A percentile compares a stretch with the other conserved stretches of the same genome.
Evolutionary conservation across 2,113 vertebrate genomes (phyloP).

Genomic region (Verasper variegatus): DNA sequence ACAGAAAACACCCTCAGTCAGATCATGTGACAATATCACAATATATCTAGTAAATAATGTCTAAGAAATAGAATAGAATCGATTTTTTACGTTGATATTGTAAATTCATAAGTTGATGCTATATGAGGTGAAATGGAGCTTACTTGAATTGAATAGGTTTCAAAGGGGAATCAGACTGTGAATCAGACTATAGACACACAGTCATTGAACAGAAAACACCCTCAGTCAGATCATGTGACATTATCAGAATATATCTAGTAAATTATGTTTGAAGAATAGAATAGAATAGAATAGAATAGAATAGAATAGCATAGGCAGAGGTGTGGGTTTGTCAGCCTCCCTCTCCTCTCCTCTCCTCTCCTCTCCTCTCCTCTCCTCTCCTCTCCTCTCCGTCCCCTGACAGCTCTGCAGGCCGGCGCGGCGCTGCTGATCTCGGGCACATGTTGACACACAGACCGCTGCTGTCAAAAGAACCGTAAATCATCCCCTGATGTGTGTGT

Average conservation of each 20-base stretch:
- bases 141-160: too few relatives aligned
- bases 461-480: constrained; percentile 58
- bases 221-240: not conserved
- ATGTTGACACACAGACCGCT: constrained; percentile 37
- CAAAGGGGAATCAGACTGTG: not conserved
- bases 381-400: constrained; percentile 4
- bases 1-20: too few relatives aligned
- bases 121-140: too few relatives aligned
- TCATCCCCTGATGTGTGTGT: constrained; percentile 25
- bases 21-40: not conserved
- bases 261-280: not conserved
- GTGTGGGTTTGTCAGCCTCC: not conserved
- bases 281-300: constrained; percentile 8
- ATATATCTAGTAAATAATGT: not conserved
- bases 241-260: not conserved
- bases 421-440: constrained; percentile 20
- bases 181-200: not conserved
- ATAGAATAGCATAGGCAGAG: constrained; percentile 4
- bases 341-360: too few relatives aligned
- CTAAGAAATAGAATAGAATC: not conserved
- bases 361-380: too few relatives aligned
- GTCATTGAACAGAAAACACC: not conserved
- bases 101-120: too few relatives aligned
- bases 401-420: constrained; percentile 39
- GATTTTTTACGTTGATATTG: too few relatives aligned